A percentile compares a stretch with the other conserved stretches of the same genome.
Evolutionary conservation across 2,888 invertebrate species (phyloP).

Genomic region (Pimpla rufipes): DNA sequence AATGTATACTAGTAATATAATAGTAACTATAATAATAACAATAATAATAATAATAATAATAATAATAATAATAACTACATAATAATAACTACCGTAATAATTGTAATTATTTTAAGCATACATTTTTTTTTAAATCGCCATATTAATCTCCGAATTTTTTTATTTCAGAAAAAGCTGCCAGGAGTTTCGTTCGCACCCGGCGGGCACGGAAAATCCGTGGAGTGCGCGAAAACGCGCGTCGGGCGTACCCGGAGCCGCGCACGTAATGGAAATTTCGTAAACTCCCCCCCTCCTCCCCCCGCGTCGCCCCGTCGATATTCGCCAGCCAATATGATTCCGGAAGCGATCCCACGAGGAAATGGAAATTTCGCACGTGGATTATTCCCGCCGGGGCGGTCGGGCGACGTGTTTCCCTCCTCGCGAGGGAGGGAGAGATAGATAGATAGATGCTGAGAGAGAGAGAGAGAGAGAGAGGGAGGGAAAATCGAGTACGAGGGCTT

Average conservation of each 20-base stretch:
- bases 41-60: too few species aligned
- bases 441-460: too few species aligned
- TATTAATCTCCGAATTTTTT: not conserved
- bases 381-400: conserved; percentile 40
- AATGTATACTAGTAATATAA: too few species aligned
- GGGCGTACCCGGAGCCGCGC: not conserved
- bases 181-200: not conserved
- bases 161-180: not conserved
- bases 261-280: conserved; percentile 45
- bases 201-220: not conserved
- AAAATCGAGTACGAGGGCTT: too few species aligned
- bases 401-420: conserved; percentile 30
- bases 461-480: too few species aligned
- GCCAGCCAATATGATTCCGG: conserved; percentile 44
- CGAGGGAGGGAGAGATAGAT: too few species aligned
- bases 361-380: conserved; percentile 62
- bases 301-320: conserved; percentile 16
- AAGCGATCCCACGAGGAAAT: conserved; percentile 46
- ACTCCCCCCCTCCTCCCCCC: not conserved
- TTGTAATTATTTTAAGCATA: not conserved
- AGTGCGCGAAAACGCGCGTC: not conserved
- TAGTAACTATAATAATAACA: too few species aligned
- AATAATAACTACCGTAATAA: too few species aligned
- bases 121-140: not conserved
- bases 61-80: too few species aligned